A percentile compares a stretch with the other conserved stretches of the same genome.
Conservation (phyloP, 2,797 vertebrate species). For the Pipistrellus nathusii region DNA sequence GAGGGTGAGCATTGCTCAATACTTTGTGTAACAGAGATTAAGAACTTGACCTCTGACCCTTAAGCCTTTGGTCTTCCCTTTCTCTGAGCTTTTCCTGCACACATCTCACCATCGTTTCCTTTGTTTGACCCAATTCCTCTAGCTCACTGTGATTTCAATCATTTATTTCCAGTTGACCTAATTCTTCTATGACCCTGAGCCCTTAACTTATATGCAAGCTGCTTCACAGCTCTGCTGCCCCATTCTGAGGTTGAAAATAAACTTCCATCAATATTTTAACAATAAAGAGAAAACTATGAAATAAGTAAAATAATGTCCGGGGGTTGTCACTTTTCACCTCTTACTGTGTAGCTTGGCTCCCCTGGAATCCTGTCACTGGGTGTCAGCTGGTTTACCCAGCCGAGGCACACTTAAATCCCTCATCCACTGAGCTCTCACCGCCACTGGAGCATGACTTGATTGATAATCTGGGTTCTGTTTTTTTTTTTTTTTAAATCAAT, state of each 20-base stretch:
- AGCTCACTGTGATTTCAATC: neutral
- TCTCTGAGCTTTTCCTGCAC: neutral
- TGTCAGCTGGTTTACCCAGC: neutral
- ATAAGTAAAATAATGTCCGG: neutral
- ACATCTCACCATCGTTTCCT: neutral
- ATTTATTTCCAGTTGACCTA: conserved; percentile 12
- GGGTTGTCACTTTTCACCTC: neutral
- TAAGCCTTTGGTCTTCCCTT: neutral
- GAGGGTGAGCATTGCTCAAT: neutral
- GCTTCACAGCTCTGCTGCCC: neutral
- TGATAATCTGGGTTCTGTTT: neutral
- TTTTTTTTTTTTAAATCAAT: too few species aligned
- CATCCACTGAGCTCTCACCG: neutral
- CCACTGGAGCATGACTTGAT: neutral
- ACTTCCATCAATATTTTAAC: conserved; percentile 33
- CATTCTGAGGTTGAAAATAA: conserved; percentile 35
- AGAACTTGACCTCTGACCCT: neutral
- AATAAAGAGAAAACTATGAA: conserved; percentile 41
- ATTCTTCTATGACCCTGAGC: neutral
- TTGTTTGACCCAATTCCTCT: neutral
- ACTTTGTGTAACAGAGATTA: neutral
- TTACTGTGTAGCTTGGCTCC: neutral
- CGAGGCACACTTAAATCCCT: neutral
- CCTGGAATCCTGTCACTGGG: neutral
- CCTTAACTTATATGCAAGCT: neutral